A percentile compares a stretch with the other conserved stretches of the same genome.
Conservation (phyloP, 2,113 vertebrate species). For the Aplodontia rufa region DNA sequence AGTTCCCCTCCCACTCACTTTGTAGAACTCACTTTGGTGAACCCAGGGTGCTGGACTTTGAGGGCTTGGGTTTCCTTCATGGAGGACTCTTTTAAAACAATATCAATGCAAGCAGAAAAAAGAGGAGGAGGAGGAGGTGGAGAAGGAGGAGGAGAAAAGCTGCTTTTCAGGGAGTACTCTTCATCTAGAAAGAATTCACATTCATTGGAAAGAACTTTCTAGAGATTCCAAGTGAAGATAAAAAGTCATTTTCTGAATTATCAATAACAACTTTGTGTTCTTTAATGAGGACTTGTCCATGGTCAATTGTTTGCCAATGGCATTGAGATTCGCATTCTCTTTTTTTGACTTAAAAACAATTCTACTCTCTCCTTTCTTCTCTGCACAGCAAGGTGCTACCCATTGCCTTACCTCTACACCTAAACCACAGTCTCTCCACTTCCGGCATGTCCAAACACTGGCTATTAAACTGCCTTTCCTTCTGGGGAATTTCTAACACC, state of each 20-base stretch:
- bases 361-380: neutral
- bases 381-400: neutral
- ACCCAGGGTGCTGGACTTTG: neutral
- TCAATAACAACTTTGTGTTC: neutral
- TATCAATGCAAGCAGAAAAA: neutral
- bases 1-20: neutral
- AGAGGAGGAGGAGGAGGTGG: neutral
- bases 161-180: neutral
- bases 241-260: neutral
- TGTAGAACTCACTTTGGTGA: neutral
- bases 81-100: neutral
- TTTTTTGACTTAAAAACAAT: neutral
- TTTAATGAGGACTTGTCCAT: neutral
- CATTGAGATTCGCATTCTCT: neutral
- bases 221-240: neutral
- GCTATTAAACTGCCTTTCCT: neutral
- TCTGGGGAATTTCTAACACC: neutral
- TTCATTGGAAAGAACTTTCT: neutral
- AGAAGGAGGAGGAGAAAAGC: neutral
- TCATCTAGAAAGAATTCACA: neutral
- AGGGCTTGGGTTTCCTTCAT: neutral
- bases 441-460: neutral
- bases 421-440: neutral
- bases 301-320: neutral
- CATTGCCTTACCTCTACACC: neutral